These are phyloP conservation scores for Lucilia cuprina DNA, from an alignment of 1,140 invertebrate species.

Conservation along the genomic window DNA sequence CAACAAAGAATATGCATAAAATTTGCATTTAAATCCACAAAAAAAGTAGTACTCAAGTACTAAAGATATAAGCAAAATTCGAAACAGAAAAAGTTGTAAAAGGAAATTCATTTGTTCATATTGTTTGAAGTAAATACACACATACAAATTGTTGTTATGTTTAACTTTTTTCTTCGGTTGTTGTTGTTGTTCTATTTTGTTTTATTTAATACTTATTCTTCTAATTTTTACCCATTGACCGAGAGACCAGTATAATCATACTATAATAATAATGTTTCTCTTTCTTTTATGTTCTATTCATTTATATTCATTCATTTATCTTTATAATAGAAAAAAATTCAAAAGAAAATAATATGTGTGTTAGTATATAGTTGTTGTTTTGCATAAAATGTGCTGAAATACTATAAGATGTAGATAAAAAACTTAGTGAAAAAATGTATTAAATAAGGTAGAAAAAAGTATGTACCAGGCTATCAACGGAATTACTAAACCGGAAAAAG, in stretches of 20 bases:
- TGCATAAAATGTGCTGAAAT: background rate
- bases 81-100: background rate
- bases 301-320: background rate
- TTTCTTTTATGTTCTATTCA: too few species aligned
- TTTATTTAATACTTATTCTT: background rate
- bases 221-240: slow-evolving; percentile 16
- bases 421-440: background rate
- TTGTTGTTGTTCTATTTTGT: too few species aligned
- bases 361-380: too few species aligned
- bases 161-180: background rate
- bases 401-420: background rate
- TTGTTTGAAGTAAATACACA: background rate
- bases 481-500: background rate
- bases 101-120: background rate
- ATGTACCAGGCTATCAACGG: background rate
- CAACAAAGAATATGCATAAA: slow-evolving; percentile 7
- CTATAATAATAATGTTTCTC: background rate
- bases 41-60: too few species aligned
- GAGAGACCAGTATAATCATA: background rate
- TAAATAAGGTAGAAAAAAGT: background rate
- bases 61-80: background rate
- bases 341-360: background rate
- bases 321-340: background rate
- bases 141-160: background rate
- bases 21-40: background rate